phyloP scores from a whole-genome alignment of 2,888 invertebrate genomes.

The Eupithecia abbreviata region DNA sequence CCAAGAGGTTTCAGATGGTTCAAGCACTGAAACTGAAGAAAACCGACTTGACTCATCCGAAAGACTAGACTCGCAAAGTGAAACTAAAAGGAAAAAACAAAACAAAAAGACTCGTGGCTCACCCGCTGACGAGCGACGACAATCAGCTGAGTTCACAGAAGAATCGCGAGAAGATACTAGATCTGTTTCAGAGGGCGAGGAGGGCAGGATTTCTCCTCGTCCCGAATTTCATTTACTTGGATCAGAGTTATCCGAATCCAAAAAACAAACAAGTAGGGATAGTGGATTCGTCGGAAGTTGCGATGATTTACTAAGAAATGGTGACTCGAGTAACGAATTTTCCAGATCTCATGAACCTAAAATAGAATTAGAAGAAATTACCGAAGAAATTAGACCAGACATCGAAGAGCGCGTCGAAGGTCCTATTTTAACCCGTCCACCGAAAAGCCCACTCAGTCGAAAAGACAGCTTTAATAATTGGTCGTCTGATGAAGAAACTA shows the following conservation, averaged over 20 bases:
- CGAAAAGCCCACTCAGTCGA: slow-evolving; percentile 86
- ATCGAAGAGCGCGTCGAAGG: slow-evolving; percentile 77
- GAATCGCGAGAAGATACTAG: slow-evolving; percentile 84
- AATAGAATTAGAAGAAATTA: slow-evolving; percentile 84
- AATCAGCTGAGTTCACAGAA: slow-evolving; percentile 85
- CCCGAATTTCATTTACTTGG: slow-evolving; percentile 85
- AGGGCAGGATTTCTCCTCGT: slow-evolving; percentile 87
- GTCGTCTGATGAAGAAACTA: slow-evolving; percentile 97
- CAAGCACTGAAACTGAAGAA: slow-evolving; percentile 89
- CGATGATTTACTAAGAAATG: slow-evolving; percentile 90
- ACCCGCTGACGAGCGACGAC: slow-evolving; percentile 86
- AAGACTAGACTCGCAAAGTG: slow-evolving; percentile 89
- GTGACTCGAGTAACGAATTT: slow-evolving; percentile 81
- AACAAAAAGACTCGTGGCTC: slow-evolving; percentile 87
- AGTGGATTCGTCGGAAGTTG: slow-evolving; percentile 95
- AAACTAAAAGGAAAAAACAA: slow-evolving; percentile 92
- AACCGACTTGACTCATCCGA: slow-evolving; percentile 87
- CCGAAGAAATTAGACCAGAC: slow-evolving; percentile 84
- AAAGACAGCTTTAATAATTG: slow-evolving; percentile 97
- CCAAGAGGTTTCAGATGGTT: slow-evolving; percentile 87
- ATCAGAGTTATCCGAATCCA: slow-evolving; percentile 85
- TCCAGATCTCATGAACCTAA: slow-evolving; percentile 80
- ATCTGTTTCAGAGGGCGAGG: slow-evolving; percentile 86
- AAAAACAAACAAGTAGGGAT: slow-evolving; percentile 92
- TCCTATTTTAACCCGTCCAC: slow-evolving; percentile 80